Evolutionary conservation across 2,888 invertebrate species (phyloP), one percentile per base, ranked within the genome.

Genomic region (Aphrophora alni): DNA sequence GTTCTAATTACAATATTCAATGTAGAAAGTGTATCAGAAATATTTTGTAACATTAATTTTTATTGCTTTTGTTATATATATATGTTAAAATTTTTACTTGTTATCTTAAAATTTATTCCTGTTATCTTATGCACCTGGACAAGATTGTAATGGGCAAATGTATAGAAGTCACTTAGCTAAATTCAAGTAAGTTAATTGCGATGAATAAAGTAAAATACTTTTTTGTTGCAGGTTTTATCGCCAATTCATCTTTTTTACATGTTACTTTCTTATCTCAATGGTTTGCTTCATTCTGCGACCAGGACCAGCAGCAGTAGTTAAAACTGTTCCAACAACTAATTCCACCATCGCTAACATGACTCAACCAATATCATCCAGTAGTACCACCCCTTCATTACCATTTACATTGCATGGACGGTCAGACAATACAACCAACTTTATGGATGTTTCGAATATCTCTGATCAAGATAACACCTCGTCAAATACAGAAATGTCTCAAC

Each of bases 201-300:
- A 72, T 25, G 3, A 72, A 5, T 25, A 72, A 27, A 24, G n/a
- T n/a, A n/a, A n/a, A n/a, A n/a, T 33, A 33, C 12, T 17, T 44
- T 2, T 44, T 2, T 44, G 44, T 44, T 44, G 17, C 88, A 96
- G 98, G 82, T 98, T 98, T 89, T 98, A 98, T 88, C 91, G 95
- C 5, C 96, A 98, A 87, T 98, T 99, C 88, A 93, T 95, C 83
- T 91, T 96, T 78, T 99, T 99, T 88, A 92, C 95, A 14, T 92
- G 95, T 82, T 98, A 99, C 88, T 99, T 98, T 87, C 87, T 97
- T 33, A 91, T 97, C 73, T 97, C 98, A 3, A 89, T 97, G 82
- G 91, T 95, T 8, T 96, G 97, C 85, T 98, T 98, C 86, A 95
- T 95, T 0, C 89, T 97, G 73, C 92, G 99, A 2, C 98, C 98